Percentiles rank a stretch among this genome's conserved stretches.
Evolutionary conservation across 2,888 invertebrate genomes (phyloP).

Genomic region (Orthosia incerta): DNA sequence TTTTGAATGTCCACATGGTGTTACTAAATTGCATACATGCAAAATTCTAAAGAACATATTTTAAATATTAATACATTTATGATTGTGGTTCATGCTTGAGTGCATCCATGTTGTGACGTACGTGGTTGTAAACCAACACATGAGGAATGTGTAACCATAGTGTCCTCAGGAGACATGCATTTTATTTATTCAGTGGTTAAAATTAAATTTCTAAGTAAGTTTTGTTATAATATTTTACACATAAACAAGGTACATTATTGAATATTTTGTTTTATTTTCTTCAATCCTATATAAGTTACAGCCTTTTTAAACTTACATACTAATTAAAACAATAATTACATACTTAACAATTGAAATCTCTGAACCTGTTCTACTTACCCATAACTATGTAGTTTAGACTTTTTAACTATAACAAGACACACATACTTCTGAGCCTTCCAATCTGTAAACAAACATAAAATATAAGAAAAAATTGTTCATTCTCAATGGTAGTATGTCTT

Average conservation of each 20-base stretch:
- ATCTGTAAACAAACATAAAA: constrained; percentile 75
- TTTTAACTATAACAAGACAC: constrained; percentile 83
- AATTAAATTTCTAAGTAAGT: constrained; percentile 53
- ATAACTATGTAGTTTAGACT: not conserved
- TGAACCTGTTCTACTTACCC: constrained; percentile 22
- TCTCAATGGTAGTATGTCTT: not conserved
- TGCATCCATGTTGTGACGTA: constrained; percentile 14
- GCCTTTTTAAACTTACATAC: constrained; percentile 56
- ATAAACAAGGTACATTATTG: constrained; percentile 66
- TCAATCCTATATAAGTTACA: constrained; percentile 60
- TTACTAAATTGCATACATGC: not conserved
- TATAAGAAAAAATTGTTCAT: not conserved
- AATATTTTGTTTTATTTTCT: constrained; percentile 67
- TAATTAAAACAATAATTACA: constrained; percentile 15
- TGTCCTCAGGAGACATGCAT: not conserved
- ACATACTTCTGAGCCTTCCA: constrained; percentile 80
- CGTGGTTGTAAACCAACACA: not conserved
- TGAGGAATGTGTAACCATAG: constrained; percentile 4
- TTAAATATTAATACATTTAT: constrained; percentile 4
- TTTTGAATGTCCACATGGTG: constrained; percentile 9
- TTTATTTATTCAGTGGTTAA: constrained; percentile 36
- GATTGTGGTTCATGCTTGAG: not conserved
- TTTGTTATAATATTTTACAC: constrained; percentile 67
- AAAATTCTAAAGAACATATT: not conserved
- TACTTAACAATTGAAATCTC: constrained; percentile 38